Percentiles rank a stretch among this genome's conserved stretches.
phyloP scores from a whole-genome alignment of 2,888 invertebrate genomes.

The Drosophila nigritarsus region DNA sequence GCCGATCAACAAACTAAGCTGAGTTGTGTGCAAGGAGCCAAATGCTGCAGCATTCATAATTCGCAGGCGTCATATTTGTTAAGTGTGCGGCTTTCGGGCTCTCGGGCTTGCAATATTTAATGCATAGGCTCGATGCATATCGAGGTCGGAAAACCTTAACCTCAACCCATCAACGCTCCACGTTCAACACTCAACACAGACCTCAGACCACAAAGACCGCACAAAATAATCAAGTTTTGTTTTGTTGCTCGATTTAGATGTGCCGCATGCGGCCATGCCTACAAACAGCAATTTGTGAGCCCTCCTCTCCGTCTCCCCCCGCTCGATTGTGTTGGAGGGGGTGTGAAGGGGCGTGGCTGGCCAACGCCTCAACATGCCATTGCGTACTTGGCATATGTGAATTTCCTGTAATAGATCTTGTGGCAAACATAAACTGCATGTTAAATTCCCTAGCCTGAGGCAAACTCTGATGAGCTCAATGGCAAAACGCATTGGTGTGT shows the following conservation, averaged over 20 bases:
- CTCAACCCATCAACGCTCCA: slow-evolving; percentile 6
- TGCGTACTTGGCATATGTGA: slow-evolving; percentile 67
- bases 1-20: slow-evolving; percentile 42
- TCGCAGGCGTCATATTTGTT: slow-evolving; percentile 71
- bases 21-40: background rate
- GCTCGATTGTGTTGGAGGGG: slow-evolving; percentile 26
- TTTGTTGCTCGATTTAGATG: slow-evolving; percentile 83
- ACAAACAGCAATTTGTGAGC: slow-evolving; percentile 81
- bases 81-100: slow-evolving; percentile 63
- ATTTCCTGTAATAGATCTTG: slow-evolving; percentile 83
- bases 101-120: slow-evolving; percentile 62
- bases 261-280: slow-evolving; percentile 79
- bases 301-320: slow-evolving; percentile 5
- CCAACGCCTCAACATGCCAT: slow-evolving; percentile 41
- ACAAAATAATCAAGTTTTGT: slow-evolving; percentile 85
- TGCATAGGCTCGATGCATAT: slow-evolving; percentile 39
- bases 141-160: slow-evolving; percentile 37
- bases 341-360: slow-evolving; percentile 42
- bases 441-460: slow-evolving; percentile 76
- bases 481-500: slow-evolving; percentile 47
- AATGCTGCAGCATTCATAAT: slow-evolving; percentile 54
- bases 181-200: slow-evolving; percentile 1
- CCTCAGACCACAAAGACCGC: slow-evolving; percentile 64
- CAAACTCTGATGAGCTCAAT: slow-evolving; percentile 60
- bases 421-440: slow-evolving; percentile 82